phyloP scores from a whole-genome alignment of 2,888 invertebrate genomes.

The Heliconius ethilla region DNA sequence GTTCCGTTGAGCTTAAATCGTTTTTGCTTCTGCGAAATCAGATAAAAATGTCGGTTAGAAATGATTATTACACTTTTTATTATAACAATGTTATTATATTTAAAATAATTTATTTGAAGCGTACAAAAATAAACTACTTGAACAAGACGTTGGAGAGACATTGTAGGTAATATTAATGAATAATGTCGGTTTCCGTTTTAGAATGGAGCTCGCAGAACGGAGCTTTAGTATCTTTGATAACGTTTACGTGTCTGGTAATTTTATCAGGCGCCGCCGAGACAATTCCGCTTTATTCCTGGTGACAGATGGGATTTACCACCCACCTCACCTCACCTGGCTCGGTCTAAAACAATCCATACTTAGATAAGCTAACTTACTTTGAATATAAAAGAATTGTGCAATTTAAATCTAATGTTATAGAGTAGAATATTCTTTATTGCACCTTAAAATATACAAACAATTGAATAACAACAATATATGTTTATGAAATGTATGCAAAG shows the following conservation, averaged over 20 bases:
- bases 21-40: conserved; percentile 17
- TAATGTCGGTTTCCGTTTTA: conserved; percentile 41
- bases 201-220: conserved; percentile 39
- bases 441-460: no score
- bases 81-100: background rate
- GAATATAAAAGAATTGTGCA: conserved; percentile 15
- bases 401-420: background rate
- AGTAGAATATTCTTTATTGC: no score
- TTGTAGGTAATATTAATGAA: conserved; percentile 35
- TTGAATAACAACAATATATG: no score
- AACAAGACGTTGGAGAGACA: background rate
- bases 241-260: conserved; percentile 62
- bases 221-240: conserved; percentile 51
- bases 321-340: conserved; percentile 50
- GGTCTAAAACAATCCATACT: conserved; percentile 49
- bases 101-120: conserved; percentile 14
- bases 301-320: conserved; percentile 57
- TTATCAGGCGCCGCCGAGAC: conserved; percentile 57
- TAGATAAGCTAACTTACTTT: conserved; percentile 40
- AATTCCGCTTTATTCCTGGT: conserved; percentile 60
- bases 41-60: conserved; percentile 3
- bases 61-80: conserved; percentile 11
- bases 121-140: conserved; percentile 5
- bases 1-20: background rate
- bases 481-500: no score